A percentile compares a stretch with the other conserved stretches of the same genome.
Evolutionary conservation across 2,797 vertebrate genomes (phyloP).

Genomic region (Eupleurogrammus muticus): DNA sequence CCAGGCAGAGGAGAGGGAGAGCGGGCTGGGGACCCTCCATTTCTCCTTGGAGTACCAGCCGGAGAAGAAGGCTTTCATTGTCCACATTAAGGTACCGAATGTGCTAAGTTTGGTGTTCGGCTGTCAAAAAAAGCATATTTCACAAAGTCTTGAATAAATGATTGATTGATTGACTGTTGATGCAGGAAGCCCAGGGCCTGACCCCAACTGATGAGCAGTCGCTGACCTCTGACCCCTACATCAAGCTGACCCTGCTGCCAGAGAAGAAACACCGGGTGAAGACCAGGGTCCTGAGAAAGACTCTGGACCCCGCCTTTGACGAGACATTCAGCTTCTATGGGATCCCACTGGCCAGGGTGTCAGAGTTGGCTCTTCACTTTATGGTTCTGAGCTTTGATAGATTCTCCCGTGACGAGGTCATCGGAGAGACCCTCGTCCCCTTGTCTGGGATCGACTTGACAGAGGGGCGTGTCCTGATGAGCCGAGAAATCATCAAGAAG

Average conservation of each 20-base stretch:
- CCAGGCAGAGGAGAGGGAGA: conserved; percentile 80
- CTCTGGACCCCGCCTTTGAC: conserved; percentile 95
- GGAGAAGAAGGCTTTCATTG: conserved; percentile 96
- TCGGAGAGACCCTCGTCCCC: conserved; percentile 95
- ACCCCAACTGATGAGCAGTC: conserved; percentile 98
- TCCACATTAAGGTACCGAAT: conserved; percentile 90
- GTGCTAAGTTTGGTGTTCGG: not conserved
- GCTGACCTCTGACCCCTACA: conserved; percentile 97
- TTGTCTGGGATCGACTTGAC: conserved; percentile 91
- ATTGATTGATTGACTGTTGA: conserved; percentile 6
- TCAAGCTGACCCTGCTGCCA: conserved; percentile 96
- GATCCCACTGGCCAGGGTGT: conserved; percentile 90
- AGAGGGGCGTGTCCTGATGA: conserved; percentile 93
- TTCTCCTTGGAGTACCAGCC: conserved; percentile 97
- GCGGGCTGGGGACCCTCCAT: conserved; percentile 91
- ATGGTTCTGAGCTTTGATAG: conserved; percentile 97
- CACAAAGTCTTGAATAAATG: not conserved
- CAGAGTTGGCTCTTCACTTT: conserved; percentile 94
- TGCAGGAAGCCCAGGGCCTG: conserved; percentile 91
- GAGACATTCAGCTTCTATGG: conserved; percentile 99
- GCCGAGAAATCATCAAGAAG: conserved; percentile 95
- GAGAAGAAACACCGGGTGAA: conserved; percentile 99
- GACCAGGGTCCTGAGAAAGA: conserved; percentile 97
- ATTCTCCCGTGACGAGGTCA: conserved; percentile 96
- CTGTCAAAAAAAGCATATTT: not conserved